phyloP scores from a whole-genome alignment of 2,113 vertebrate genomes.

The Panthera tigris region DNA sequence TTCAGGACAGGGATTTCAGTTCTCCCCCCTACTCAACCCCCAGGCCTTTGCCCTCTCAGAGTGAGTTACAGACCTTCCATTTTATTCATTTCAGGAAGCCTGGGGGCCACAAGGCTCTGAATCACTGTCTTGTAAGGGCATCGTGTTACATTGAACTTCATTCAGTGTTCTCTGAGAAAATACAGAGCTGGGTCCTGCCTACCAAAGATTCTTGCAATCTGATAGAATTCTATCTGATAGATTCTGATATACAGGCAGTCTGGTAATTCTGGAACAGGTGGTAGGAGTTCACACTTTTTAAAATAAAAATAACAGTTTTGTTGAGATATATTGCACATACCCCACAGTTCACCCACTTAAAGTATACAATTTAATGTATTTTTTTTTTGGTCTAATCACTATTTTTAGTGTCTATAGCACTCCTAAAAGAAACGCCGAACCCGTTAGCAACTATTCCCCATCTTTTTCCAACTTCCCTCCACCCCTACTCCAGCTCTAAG shows the following conservation, averaged over 20 bases:
- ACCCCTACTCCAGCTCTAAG: not conserved
- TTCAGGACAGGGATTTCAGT: not conserved
- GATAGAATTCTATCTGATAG: not conserved
- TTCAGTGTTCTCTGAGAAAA: not conserved
- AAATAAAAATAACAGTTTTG: not conserved
- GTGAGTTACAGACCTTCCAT: not conserved
- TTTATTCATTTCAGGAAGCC: conserved; percentile 38
- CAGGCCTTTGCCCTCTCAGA: not conserved
- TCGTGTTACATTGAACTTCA: not conserved
- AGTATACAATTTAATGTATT: not conserved
- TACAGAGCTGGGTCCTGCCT: not conserved
- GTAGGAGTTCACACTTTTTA: not conserved
- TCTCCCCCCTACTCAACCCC: not conserved
- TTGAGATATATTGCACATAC: not conserved
- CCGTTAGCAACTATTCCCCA: not conserved
- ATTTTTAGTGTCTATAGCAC: conserved; percentile 13
- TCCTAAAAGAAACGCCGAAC: not conserved
- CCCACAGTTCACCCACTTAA: not conserved
- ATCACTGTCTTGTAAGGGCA: not conserved
- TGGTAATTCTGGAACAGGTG: not conserved
- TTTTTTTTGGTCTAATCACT: not conserved
- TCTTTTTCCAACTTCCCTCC: not conserved
- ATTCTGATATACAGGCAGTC: not conserved
- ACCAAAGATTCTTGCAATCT: not conserved
- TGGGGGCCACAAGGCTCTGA: not conserved